Evolutionary conservation across 2,113 vertebrate genomes (phyloP).

Genomic region (Menura novaehollandiae): DNA sequence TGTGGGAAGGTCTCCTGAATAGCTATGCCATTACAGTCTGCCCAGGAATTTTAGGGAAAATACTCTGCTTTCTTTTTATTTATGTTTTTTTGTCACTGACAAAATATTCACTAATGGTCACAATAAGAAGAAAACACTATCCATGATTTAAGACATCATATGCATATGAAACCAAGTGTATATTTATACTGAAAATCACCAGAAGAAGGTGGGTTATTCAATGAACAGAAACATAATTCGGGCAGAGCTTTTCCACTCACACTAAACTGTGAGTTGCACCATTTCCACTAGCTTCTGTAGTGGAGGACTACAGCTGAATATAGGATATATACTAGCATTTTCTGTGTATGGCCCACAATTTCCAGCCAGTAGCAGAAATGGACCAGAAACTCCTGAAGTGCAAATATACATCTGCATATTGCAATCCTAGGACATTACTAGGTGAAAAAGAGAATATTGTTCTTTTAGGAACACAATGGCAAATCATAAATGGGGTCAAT

Average conservation of each 20-base stretch:
- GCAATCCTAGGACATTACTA: not conserved
- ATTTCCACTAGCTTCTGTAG: not conserved
- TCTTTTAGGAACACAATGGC: not conserved
- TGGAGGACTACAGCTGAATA: not conserved
- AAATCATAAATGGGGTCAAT: conserved; percentile 20
- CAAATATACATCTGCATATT: not conserved
- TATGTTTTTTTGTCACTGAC: not conserved
- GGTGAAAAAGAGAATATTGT: not conserved
- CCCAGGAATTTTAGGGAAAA: not conserved
- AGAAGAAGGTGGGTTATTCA: not conserved
- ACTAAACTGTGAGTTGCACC: not conserved
- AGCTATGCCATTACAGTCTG: not conserved
- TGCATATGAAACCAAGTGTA: not conserved
- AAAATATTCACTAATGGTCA: not conserved
- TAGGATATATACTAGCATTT: not conserved
- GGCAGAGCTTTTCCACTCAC: not conserved
- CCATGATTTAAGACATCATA: not conserved
- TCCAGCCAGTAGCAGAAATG: not conserved
- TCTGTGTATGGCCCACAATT: not conserved
- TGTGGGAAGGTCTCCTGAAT: not conserved
- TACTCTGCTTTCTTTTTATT: not conserved
- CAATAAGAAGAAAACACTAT: not conserved
- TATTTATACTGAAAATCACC: not conserved
- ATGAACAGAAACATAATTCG: not conserved
- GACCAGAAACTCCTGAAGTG: not conserved